A percentile compares a stretch with the other conserved stretches of the same genome.
phyloP scores from a whole-genome alignment of 2,113 vertebrate species.

The Syngnathus typhle region DNA sequence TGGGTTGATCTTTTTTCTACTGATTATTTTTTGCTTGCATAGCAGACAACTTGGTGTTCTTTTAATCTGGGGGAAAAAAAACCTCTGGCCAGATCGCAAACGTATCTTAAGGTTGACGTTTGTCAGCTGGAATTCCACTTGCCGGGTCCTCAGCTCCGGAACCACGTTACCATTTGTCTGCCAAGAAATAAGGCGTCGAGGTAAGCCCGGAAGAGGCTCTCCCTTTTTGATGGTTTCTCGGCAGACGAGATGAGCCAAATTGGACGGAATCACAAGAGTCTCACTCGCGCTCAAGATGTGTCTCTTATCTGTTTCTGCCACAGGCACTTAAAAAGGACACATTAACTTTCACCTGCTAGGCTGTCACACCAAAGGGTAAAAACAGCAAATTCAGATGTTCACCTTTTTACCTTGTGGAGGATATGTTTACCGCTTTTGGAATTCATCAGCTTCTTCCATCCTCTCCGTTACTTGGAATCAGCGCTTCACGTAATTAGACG shows the following conservation, averaged over 20 bases:
- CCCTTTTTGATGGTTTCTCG: slow-evolving; percentile 22
- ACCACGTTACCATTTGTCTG: slow-evolving; percentile 7
- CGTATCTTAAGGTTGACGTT: slow-evolving; percentile 16
- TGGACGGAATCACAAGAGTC: slow-evolving; percentile 30
- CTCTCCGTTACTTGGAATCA: background rate
- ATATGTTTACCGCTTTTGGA: slow-evolving; percentile 16
- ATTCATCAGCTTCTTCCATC: slow-evolving; percentile 6
- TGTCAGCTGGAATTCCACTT: slow-evolving; percentile 22
- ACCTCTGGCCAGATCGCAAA: slow-evolving; percentile 1
- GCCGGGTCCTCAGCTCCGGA: slow-evolving; percentile 11
- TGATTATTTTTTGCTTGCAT: background rate
- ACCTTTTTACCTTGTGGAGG: slow-evolving; percentile 22
- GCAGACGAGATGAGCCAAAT: slow-evolving; percentile 35
- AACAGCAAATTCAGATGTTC: slow-evolving; percentile 29
- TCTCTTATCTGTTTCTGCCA: slow-evolving; percentile 26
- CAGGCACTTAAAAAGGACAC: slow-evolving; percentile 28
- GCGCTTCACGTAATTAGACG: background rate
- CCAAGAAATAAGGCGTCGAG: background rate
- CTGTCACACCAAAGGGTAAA: slow-evolving; percentile 19
- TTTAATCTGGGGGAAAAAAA: background rate
- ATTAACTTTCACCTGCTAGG: slow-evolving; percentile 31
- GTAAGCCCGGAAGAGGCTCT: slow-evolving; percentile 5
- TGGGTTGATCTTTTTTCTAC: background rate
- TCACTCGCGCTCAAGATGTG: slow-evolving; percentile 13
- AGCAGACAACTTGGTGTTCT: background rate